Evolutionary conservation across 23 tunicate species (phyloP).

Genomic region (Trididemnum nubilum): DNA sequence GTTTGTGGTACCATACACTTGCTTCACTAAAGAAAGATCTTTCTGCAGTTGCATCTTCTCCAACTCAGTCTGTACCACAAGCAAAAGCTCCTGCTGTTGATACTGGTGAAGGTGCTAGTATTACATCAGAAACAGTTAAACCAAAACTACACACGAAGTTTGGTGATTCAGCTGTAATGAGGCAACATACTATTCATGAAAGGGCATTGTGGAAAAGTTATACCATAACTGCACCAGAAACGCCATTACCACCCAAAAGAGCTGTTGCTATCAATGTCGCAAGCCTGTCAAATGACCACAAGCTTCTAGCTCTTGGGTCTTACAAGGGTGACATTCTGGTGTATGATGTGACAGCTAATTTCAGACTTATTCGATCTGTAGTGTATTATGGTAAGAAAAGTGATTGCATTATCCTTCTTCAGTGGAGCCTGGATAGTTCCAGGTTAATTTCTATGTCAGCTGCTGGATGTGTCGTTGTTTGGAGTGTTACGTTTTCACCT

Average conservation of each 20-base stretch:
- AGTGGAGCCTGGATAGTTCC: constrained; percentile 63
- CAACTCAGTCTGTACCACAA: constrained; percentile 1
- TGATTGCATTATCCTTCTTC: constrained; percentile 37
- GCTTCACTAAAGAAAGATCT: constrained; percentile 19
- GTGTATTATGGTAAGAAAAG: constrained; percentile 39
- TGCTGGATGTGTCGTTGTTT: constrained; percentile 50
- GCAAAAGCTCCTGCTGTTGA: constrained; percentile 34
- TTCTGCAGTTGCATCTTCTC: not conserved
- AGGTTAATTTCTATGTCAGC: constrained; percentile 44
- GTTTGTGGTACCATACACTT: constrained; percentile 61
- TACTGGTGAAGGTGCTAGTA: constrained; percentile 34
- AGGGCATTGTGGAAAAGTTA: constrained; percentile 39
- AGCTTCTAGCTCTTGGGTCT: constrained; percentile 50
- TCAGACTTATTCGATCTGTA: constrained; percentile 50
- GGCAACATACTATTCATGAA: constrained; percentile 30
- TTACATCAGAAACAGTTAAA: constrained; percentile 51
- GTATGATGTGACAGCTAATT: constrained; percentile 53
- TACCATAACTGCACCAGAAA: constrained; percentile 20
- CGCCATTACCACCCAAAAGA: constrained; percentile 32
- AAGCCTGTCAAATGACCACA: constrained; percentile 40
- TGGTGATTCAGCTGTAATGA: constrained; percentile 32
- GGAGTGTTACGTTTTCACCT: constrained; percentile 60
- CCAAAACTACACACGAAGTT: constrained; percentile 30
- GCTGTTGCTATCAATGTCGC: constrained; percentile 38
- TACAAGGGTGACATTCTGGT: constrained; percentile 72